These are phyloP conservation scores for Megalurothrips usitatus DNA, from an alignment of 2,888 invertebrate species.

Conservation along the genomic window DNA sequence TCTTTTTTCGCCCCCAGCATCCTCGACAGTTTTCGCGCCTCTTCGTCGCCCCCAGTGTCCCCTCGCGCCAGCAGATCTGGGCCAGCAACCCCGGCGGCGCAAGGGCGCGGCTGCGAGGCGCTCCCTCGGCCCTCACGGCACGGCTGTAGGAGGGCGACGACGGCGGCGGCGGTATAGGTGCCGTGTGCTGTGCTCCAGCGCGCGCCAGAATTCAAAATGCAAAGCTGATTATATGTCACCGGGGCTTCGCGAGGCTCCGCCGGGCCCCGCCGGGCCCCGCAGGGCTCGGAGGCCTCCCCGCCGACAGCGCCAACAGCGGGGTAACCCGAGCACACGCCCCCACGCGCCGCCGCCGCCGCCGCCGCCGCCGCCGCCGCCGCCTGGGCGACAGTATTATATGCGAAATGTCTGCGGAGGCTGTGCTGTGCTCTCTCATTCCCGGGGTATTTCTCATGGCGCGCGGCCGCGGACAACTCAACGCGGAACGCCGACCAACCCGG, in stretches of 20 bases:
- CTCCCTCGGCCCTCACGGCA: too few species aligned
- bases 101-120: too few species aligned
- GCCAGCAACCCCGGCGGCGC: too few species aligned
- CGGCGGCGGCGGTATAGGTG: too few species aligned
- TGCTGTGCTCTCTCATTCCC: not conserved
- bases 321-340: not conserved
- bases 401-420: too few species aligned
- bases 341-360: not conserved
- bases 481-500: not conserved
- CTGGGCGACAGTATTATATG: not conserved
- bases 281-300: not conserved
- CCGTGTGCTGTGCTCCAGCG: not conserved
- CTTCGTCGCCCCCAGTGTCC: too few species aligned
- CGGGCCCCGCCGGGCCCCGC: not conserved
- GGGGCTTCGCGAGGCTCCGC: too few species aligned
- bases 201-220: slow-evolving; percentile 23
- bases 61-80: too few species aligned
- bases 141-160: too few species aligned
- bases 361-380: not conserved
- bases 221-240: slow-evolving; percentile 25
- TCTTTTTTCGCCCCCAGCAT: too few species aligned
- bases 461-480: not conserved
- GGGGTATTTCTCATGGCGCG: too few species aligned
- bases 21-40: too few species aligned
- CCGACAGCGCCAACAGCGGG: not conserved